phyloP scores from a whole-genome alignment of 2,888 invertebrate genomes.

The Diplolepis rosae region DNA sequence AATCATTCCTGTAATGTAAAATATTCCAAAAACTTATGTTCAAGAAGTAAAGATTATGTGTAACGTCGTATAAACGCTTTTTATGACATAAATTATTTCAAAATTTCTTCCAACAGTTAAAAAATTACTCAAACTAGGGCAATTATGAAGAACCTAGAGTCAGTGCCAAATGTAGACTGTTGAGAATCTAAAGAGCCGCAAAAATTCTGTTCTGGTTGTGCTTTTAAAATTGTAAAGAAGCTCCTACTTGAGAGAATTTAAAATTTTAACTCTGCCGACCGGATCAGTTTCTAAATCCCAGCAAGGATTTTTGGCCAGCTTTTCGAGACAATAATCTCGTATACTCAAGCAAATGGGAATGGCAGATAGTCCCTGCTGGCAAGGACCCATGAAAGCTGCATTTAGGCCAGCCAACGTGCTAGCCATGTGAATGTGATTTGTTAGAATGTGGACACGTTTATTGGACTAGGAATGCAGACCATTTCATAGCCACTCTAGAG shows the following conservation, averaged over 20 bases:
- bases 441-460: conserved; percentile 12
- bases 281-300: conserved; percentile 7
- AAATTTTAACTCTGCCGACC: not conserved
- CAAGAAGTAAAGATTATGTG: too few species aligned
- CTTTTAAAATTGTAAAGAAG: conserved; percentile 5
- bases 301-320: not conserved
- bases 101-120: too few species aligned
- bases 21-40: too few species aligned
- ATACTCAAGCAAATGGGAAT: conserved; percentile 14
- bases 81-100: too few species aligned
- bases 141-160: too few species aligned
- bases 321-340: conserved; percentile 21
- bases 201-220: conserved; percentile 1
- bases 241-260: not conserved
- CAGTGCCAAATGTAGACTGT: not conserved
- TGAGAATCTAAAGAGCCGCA: not conserved
- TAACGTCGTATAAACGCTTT: too few species aligned
- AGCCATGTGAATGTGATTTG: conserved; percentile 22
- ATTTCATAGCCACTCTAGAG: not conserved
- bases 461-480: conserved; percentile 1
- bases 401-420: conserved; percentile 19
- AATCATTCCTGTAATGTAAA: too few species aligned
- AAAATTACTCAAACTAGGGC: too few species aligned
- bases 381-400: conserved; percentile 25
- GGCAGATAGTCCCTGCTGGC: conserved; percentile 22